A percentile compares a stretch with the other conserved stretches of the same genome.
These are phyloP conservation scores for Zygogramma bicolorata DNA, from an alignment of 2,888 invertebrate species.

Conservation along the genomic window DNA sequence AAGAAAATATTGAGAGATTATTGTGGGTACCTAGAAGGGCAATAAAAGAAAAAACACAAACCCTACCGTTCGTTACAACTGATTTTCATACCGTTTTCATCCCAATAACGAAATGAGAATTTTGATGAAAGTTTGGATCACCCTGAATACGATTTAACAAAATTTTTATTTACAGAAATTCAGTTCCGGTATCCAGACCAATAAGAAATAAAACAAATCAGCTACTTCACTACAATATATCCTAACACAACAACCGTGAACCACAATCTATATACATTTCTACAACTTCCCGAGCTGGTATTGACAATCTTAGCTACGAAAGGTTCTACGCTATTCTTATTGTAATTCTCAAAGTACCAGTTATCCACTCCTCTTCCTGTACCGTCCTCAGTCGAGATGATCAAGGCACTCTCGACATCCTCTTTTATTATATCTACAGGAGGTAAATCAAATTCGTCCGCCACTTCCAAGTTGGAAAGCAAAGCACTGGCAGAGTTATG, in stretches of 20 bases:
- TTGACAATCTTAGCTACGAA: slow-evolving; percentile 54
- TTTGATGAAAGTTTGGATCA: too few relatives aligned
- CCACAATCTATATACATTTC: slow-evolving; percentile 5
- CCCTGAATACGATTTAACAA: too few relatives aligned
- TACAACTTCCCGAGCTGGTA: neutral
- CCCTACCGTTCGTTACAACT: too few relatives aligned
- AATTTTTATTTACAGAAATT: too few relatives aligned
- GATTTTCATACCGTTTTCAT: too few relatives aligned
- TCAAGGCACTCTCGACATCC: slow-evolving; percentile 59
- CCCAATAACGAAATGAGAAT: too few relatives aligned
- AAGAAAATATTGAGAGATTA: too few relatives aligned
- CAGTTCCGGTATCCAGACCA: neutral
- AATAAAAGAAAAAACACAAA: too few relatives aligned
- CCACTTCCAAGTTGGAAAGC: slow-evolving; percentile 47
- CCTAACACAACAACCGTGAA: neutral
- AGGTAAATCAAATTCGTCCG: slow-evolving; percentile 23
- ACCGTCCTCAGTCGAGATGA: slow-evolving; percentile 23
- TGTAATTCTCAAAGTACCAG: slow-evolving; percentile 91
- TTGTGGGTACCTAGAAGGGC: too few relatives aligned
- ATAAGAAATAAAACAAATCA: neutral
- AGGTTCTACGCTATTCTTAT: slow-evolving; percentile 72
- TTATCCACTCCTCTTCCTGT: slow-evolving; percentile 67
- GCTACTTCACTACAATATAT: neutral
- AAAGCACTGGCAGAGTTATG: slow-evolving; percentile 51
- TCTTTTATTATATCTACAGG: slow-evolving; percentile 62